Evolutionary conservation across 1,140 invertebrate genomes (phyloP), one percentile per base, ranked within the genome.

Genomic region (Drosophila saltans): DNA sequence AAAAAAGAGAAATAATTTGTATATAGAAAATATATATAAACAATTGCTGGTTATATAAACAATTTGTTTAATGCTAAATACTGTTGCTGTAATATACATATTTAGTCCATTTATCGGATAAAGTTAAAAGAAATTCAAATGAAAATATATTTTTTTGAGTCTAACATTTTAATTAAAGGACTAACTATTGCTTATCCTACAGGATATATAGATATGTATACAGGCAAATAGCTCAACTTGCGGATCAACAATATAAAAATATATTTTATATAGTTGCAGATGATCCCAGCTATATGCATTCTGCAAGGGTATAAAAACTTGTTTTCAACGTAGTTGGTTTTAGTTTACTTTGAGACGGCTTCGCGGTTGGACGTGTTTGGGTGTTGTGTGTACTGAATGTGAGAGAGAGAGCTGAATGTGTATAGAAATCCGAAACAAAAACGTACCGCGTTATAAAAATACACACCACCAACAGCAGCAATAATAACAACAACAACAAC

Each of bases 301-400:
- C 16, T 39, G 61, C 77, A 36, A 62, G 58, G 69, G 63, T 69
- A 71, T 60, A 74, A 85, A 86, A 86, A 90, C 78, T 82, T 82
- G 86, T 91, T 91, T 91, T 85, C 75, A 91, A 80, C 72, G 69
- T 86, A 88, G 83, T 82, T 86, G 71, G 79, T 61, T 88, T 86
- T 91, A 91, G 81, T 91, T 91, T 85, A 82, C 71, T 82, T 85
- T 83, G 77, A 77, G 72, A 78, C 89, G 80, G 76, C 89, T 66
- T 76, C 80, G 89, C 77, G 83, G 81, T 73, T 91, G 89, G 90
- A 90, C 80, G 89, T 90, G 78, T 85, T 59, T 57, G 43, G 16
- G 33, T 26, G 62, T 5, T 64, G 65, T 61, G 26, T 9, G 40
- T 59, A 48, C 26, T 26, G 45, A 43, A 52, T 10, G 58, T 60